A percentile compares a stretch with the other conserved stretches of the same genome.
phyloP scores from a whole-genome alignment of 2,888 invertebrate species.

The Zeuzera pyrina region DNA sequence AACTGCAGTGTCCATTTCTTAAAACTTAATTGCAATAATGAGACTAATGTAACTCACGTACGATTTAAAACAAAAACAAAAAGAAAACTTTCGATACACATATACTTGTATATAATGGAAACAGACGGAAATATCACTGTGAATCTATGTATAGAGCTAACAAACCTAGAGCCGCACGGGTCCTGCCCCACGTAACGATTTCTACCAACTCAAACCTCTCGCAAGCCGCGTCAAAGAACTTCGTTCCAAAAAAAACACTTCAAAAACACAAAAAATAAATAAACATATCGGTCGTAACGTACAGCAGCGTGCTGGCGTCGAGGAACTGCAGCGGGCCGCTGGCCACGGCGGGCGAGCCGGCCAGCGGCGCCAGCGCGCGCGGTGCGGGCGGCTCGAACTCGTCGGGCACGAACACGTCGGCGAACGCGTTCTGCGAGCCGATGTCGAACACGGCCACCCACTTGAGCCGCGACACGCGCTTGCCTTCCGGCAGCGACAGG shows the following conservation, averaged over 20 bases:
- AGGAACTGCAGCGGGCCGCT: slow-evolving; percentile 82
- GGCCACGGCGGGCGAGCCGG: slow-evolving; percentile 66
- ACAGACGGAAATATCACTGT: too few species aligned
- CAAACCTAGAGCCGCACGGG: too few species aligned
- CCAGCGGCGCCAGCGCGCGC: slow-evolving; percentile 61
- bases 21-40: too few species aligned
- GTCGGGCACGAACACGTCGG: slow-evolving; percentile 91
- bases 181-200: too few species aligned
- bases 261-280: background rate
- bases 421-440: slow-evolving; percentile 88
- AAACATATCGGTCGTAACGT: slow-evolving; percentile 14
- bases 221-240: too few species aligned
- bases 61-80: too few species aligned
- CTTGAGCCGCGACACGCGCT: slow-evolving; percentile 88
- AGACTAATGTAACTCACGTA: too few species aligned
- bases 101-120: too few species aligned
- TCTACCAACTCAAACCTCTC: too few species aligned
- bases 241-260: background rate
- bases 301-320: slow-evolving; percentile 84
- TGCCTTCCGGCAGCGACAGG: slow-evolving; percentile 85
- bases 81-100: too few species aligned
- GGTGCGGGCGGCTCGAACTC: slow-evolving; percentile 90
- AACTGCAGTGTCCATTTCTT: too few species aligned
- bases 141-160: too few species aligned
- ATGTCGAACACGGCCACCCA: slow-evolving; percentile 94